Evolutionary conservation across 2,113 vertebrate genomes (phyloP), one percentile per base, ranked within the genome.

Genomic region (Pedionomus torquatus): DNA sequence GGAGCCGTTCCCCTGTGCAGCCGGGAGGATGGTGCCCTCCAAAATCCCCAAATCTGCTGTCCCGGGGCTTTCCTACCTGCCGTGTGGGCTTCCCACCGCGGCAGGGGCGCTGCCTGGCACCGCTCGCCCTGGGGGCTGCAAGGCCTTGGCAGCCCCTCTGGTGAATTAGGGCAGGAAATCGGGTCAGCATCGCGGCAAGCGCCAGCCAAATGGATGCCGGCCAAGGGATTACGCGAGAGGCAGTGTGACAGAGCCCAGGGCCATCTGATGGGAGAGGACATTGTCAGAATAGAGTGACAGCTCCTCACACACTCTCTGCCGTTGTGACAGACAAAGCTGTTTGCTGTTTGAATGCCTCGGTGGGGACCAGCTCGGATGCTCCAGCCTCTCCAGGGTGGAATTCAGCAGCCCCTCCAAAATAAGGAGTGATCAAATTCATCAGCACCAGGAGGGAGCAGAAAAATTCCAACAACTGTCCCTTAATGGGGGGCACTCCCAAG

Each of bases 111-210:
- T 1, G 43, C 63, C 69, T 3, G 6, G 64, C 69, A 57, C 6
- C 1, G 13, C 77, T 30, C 3, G 2, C 94, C 83, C 4, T 1
- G 30, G 69, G 87, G 92, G 90, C 95, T 58, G 66, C 21, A 17
- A 26, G 68, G 54, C 57, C 54, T 5, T 4, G 83, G 84, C 87
- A 91, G 52, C 69, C 78, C 91, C 93, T 11, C 15, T 15, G 83
- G 78, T 66, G 92, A 93, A 91, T 43, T 35, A 51, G 97, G 96
- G 89, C 96, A 93, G 83, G 87, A 97, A 97, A 92, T 15, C 3
- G 70, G 95, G 96, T 93, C 96, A 94, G 90, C 4, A 2, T 5
- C 0, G 7, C 30, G 91, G 93, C 43, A 1, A 95, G 82, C 16
- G 5, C 48, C 35, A 14, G 90, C 86, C 90, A 75, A 75, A 19